Evolutionary conservation across 2,888 invertebrate species (phyloP), one percentile per base, ranked within the genome.

Genomic region (Steinernema scapterisci): DNA sequence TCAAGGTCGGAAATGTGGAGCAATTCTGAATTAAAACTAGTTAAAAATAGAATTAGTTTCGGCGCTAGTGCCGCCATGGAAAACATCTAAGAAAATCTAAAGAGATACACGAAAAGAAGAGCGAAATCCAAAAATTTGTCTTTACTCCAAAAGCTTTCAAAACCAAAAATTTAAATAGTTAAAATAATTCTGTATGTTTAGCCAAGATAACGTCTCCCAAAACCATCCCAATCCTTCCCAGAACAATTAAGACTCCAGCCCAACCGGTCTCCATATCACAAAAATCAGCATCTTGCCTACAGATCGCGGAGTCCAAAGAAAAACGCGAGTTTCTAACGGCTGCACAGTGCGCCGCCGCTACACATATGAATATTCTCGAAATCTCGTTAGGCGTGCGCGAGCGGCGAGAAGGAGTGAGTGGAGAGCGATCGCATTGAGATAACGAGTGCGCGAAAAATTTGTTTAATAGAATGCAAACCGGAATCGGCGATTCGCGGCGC

Each of bases 361-460:
- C 38, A 38, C 38, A 38, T 38, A 38, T 38, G 38, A 38, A 38
- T 38, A 38, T 38, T 38, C 38, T 38, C 38, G 38, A 38, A 23
- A 52, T 52, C 52, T n/a, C 23, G 52, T 52, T 21, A 21, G 52
- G 52, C 19, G 52, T 19, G 52, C 21, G 52, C 52, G 21, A 48
- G 38, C 38, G 38, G 13, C 48, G 48, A 48, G 48, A 23, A 52
- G 52, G 52, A 21, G 52, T 38, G 38, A 38, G 38, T 6, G 38
- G 38, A n/a, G 5, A 38, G 38, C 38, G 38, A 38, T 38, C 38
- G 38, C 38, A 21, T 23, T 19, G 21, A 52, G 52, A 52, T 52
- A 52, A 52, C 52, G 52, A 52, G 52, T 52, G 52, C 52, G 52
- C 52, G 52, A 52, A 52, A 52, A 21, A 21, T 52, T 19, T 52